Base-by-base conservation (phyloP, 2,888 invertebrate species). In the Ganaspis brasiliensis region DNA sequence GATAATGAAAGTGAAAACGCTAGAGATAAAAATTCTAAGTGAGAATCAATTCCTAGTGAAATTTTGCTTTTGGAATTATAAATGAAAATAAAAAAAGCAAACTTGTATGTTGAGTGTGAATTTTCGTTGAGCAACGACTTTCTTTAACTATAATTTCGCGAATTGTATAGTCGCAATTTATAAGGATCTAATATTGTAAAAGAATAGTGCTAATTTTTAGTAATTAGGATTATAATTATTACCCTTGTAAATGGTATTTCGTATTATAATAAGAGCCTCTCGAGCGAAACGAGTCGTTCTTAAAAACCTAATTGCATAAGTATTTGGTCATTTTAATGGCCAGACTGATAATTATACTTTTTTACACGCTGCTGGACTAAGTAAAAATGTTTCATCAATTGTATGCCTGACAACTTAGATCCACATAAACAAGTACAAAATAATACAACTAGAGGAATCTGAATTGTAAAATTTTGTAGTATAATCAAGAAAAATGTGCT, bases 311-410 rank as follows among this genome's bases (percentile, higher is more conserved):
- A 79, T 74, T 80, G 72, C 56, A 78, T 81, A 84, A 84, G 86
- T 85, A 86, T 86, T 87, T 85, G 84, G 87, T 83, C 86, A 84
- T 79, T 73, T 77, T 74, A 78, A 75, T 85, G 88, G 87, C 89
- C 89, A 87, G 90, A 90, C 90, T 90, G 90, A 90, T 90, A 90
- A 90, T 88, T 87, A 90, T 89, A 89, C 85, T 87, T 89, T 81
- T 89, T 90, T 89, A 89, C 87, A 89, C 87, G 87, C 87, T 87
- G 84, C 87, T 85, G 86, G 86, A 87, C 86, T 87, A 84, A 86
- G 79, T 84, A 82, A 85, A 86, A 82, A 88, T 88, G 86, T 86
- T 82, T 84, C 84, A 83, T 73, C 87, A 84, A 85, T 83, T 83
- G 85, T 87, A 87, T 87, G 88, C 87, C 85, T 87, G 86, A 87